phyloP scores from a whole-genome alignment of 2,888 invertebrate species.

The Drosophila pseudotalamancana region DNA sequence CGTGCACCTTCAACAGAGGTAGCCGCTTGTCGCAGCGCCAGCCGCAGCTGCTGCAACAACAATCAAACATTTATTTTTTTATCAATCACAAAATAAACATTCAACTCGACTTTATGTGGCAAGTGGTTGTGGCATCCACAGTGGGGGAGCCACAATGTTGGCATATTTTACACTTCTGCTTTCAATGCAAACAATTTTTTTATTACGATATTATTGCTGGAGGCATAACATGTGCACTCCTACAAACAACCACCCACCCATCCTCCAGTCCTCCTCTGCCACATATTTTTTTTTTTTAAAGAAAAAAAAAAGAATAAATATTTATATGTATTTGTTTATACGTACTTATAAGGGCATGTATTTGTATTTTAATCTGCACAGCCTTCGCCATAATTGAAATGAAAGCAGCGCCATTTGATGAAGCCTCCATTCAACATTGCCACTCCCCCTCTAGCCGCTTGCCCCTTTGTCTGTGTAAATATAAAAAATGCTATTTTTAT shows the following conservation, averaged over 20 bases:
- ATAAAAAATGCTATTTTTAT: constrained; percentile 61
- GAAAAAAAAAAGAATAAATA: constrained; percentile 15
- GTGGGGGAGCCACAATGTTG: constrained; percentile 37
- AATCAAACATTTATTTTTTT: constrained; percentile 70
- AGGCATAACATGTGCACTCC: constrained; percentile 40
- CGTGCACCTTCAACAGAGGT: constrained; percentile 44
- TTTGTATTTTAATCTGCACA: constrained; percentile 62
- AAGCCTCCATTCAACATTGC: constrained; percentile 7
- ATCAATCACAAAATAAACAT: constrained; percentile 78
- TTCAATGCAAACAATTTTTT: constrained; percentile 69
- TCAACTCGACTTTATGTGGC: constrained; percentile 53
- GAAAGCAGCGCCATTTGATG: constrained; percentile 61
- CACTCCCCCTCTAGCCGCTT: background rate
- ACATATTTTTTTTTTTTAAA: constrained; percentile 10
- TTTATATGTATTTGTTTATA: constrained; percentile 8
- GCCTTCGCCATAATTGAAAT: constrained; percentile 67
- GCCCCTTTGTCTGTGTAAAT: background rate
- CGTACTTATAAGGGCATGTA: background rate
- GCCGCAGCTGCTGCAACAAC: constrained; percentile 30
- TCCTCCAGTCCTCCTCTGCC: background rate
- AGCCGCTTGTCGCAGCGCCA: constrained; percentile 18
- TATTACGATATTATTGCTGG: constrained; percentile 57
- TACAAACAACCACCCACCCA: background rate
- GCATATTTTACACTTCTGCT: constrained; percentile 68
- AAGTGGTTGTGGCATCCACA: background rate